Percentiles rank a stretch among this genome's conserved stretches.
phyloP scores from a whole-genome alignment of 2,797 vertebrate species.

The Takifugu ocellatus region DNA sequence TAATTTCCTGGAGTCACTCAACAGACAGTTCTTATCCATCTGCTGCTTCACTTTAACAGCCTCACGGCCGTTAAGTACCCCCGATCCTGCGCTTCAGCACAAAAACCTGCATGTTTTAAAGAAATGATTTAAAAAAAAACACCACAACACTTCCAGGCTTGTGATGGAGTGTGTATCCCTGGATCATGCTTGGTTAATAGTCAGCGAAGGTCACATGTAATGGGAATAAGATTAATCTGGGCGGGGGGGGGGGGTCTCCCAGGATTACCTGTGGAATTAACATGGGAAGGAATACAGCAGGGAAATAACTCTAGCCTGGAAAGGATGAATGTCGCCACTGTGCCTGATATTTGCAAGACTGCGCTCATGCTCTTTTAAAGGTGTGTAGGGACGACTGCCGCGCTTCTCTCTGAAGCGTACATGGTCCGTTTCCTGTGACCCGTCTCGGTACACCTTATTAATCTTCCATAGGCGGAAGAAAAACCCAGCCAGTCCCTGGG shows the following conservation, averaged over 20 bases:
- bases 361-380: constrained; percentile 41
- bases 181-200: constrained; percentile 47
- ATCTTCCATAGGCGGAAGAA: constrained; percentile 38
- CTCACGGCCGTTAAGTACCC: constrained; percentile 40
- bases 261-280: constrained; percentile 33
- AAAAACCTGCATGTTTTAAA: constrained; percentile 21
- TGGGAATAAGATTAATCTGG: constrained; percentile 39
- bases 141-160: constrained; percentile 7
- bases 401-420: constrained; percentile 49
- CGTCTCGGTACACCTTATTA: constrained; percentile 53
- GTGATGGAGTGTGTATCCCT: constrained; percentile 20
- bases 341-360: constrained; percentile 23
- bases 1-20: constrained; percentile 62
- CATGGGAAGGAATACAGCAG: constrained; percentile 13
- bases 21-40: constrained; percentile 59
- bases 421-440: constrained; percentile 45
- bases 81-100: constrained; percentile 32
- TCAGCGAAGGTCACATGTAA: constrained; percentile 41
- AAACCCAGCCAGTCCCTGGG: constrained; percentile 15
- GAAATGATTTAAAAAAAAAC: neutral
- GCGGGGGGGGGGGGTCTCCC: neutral
- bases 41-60: constrained; percentile 41
- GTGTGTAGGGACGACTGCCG: constrained; percentile 28
- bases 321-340: constrained; percentile 1
- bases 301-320: neutral